Evolutionary conservation across 2,797 vertebrate species (phyloP).

Genomic region (Uromys caudimaculatus): DNA sequence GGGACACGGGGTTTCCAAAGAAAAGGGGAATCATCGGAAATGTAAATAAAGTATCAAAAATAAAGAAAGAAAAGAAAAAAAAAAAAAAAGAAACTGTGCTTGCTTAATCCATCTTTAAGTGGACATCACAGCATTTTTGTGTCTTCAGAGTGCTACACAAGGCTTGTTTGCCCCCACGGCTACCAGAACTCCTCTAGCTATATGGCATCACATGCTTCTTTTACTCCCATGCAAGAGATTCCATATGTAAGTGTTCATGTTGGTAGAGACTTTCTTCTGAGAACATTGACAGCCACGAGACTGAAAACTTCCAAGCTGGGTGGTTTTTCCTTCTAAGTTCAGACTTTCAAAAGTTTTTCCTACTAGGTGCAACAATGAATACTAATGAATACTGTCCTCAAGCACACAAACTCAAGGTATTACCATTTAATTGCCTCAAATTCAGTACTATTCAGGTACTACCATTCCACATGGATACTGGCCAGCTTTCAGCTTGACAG

Average conservation of each 20-base stretch:
- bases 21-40: no score
- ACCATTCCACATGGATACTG: not conserved
- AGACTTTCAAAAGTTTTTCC: conserved; percentile 19
- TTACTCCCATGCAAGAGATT: not conserved
- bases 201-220: not conserved
- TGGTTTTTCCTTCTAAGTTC: not conserved
- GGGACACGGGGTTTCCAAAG: no score
- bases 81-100: no score
- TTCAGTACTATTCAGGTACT: not conserved
- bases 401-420: conserved; percentile 1
- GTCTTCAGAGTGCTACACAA: not conserved
- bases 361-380: not conserved
- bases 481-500: conserved; percentile 56
- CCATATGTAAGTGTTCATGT: not conserved
- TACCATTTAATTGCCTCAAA: conserved; percentile 38
- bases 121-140: not conserved
- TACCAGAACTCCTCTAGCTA: not conserved
- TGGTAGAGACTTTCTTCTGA: not conserved
- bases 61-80: no score
- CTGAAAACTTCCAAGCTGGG: not conserved
- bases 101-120: not conserved
- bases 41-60: no score
- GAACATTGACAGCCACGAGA: not conserved
- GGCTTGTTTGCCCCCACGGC: not conserved
- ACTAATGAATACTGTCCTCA: not conserved